Evolutionary conservation across 2,888 invertebrate genomes (phyloP), one percentile per base, ranked within the genome.

Genomic region (Ennomos quercinarius): DNA sequence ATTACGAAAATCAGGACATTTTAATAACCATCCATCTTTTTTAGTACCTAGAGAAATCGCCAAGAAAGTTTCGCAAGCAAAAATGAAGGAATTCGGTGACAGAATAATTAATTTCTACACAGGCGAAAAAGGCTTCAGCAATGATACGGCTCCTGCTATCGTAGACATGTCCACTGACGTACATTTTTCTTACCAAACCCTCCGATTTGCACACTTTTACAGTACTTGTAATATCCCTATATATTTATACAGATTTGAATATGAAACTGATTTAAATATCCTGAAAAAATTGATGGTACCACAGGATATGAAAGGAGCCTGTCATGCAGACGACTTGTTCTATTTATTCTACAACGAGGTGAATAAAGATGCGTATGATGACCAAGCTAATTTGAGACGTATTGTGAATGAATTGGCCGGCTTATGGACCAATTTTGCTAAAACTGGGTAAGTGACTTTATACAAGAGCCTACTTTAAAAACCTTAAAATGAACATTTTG

Each of bases 251-350:
- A 76, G 72, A 52, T 87, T 89, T 57, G 78, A 83, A 43, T 83
- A 76, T 43, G 74, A 75, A 4, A 85, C 83, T 0, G 78, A 84
- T n/a, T 73, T 88, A 44, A 89, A 89, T 63, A 42, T 85, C 9
- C 49, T 85, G 1, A 88, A 86, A 61, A 66, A 61, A 5, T n/a
- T 72, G 2, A 39, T 73, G 1, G 78, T 76, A 8, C 10, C 72
- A 1, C 48, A 59, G 0, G 49, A 77, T 5, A 61, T 81, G 43
- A 66, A 77, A 72, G 93, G 93, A 0, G 89, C 85, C 0, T 81
- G 84, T 35, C 93, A 93, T 44, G 89, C 85, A 0, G 93, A 93
- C 58, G 93, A 93, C 1, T 13, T 93, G 9, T 85, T 84, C 41
- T 93, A 93, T 66, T 46, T 89, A 6, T 93, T 93, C 56, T 87